Conservation (phyloP, 2,888 invertebrate genomes). For the Chrysolina haemoptera region DNA sequence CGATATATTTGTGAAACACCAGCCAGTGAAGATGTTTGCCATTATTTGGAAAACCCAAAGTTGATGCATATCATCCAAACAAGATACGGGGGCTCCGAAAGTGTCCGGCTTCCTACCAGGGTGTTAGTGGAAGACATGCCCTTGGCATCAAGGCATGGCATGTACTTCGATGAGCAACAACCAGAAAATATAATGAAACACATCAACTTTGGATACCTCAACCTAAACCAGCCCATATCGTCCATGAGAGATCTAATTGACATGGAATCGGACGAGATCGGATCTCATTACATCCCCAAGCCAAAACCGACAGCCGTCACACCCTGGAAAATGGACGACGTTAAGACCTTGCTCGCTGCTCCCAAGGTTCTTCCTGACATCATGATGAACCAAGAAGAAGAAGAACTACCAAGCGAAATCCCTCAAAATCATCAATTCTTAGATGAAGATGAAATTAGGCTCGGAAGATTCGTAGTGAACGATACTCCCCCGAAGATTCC, state of each 20-base stretch:
- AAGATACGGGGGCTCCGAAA: slow-evolving; percentile 10
- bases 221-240: slow-evolving; percentile 33
- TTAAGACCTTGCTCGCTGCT: slow-evolving; percentile 30
- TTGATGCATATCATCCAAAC: slow-evolving; percentile 21
- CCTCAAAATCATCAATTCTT: slow-evolving; percentile 1
- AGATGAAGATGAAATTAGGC: slow-evolving; percentile 39
- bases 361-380: slow-evolving; percentile 48
- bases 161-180: slow-evolving; percentile 19
- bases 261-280: slow-evolving; percentile 47
- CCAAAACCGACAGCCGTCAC: not conserved
- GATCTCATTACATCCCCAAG: slow-evolving; percentile 18
- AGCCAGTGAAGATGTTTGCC: slow-evolving; percentile 25
- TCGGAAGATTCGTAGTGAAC: slow-evolving; percentile 46
- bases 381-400: slow-evolving; percentile 33
- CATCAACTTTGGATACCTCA: slow-evolving; percentile 44
- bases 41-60: slow-evolving; percentile 41
- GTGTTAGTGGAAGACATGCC: not conserved
- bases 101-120: not conserved
- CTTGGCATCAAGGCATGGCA: not conserved
- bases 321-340: slow-evolving; percentile 46
- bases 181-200: slow-evolving; percentile 34
- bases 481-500: slow-evolving; percentile 32
- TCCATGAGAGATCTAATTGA: slow-evolving; percentile 41
- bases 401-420: not conserved
- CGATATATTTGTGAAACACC: slow-evolving; percentile 12